phyloP scores from a whole-genome alignment of 2,113 vertebrate species.

The Ceyx cyanopectus region DNA sequence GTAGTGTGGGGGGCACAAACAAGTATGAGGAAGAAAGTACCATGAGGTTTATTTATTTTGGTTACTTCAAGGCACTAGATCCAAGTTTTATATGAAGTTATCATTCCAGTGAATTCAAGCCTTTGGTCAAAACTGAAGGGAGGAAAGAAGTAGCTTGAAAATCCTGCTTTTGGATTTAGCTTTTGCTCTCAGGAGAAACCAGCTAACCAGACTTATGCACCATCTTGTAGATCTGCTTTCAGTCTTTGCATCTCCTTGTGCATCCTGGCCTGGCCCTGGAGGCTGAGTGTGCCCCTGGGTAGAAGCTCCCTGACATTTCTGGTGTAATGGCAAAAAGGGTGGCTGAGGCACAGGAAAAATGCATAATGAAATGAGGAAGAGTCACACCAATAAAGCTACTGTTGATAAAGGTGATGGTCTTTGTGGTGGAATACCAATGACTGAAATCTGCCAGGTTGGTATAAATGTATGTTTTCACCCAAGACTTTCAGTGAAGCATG shows the following conservation, averaged over 20 bases:
- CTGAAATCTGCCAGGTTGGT: neutral
- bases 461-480: neutral
- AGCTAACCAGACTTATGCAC: neutral
- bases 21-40: neutral
- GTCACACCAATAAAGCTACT: neutral
- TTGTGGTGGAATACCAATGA: neutral
- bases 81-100: neutral
- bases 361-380: neutral
- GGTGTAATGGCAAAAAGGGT: neutral
- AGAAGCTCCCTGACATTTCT: neutral
- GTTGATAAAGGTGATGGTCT: neutral
- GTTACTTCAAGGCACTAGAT: neutral
- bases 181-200: neutral
- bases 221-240: neutral
- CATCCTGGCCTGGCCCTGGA: neutral
- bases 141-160: neutral
- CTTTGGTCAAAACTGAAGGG: neutral
- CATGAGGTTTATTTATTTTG: neutral
- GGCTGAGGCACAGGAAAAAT: neutral
- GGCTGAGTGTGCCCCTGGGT: neutral
- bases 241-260: neutral
- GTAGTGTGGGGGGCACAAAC: accelerated
- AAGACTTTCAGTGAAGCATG: neutral
- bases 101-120: neutral
- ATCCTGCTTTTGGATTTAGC: neutral